Evolutionary conservation across 2,888 invertebrate species (phyloP).

Genomic region (Drosophila infuscata): DNA sequence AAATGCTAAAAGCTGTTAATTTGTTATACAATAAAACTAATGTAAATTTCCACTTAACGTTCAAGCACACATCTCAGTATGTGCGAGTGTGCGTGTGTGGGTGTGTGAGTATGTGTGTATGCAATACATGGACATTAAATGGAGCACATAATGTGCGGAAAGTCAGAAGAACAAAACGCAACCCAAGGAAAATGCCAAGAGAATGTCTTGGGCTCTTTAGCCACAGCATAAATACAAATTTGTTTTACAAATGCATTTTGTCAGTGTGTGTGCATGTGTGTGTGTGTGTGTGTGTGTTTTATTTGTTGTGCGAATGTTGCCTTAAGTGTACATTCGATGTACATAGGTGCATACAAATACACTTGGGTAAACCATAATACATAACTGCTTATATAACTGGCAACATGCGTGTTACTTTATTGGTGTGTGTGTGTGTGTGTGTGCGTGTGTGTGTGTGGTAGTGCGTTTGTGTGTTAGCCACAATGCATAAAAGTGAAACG

Average conservation of each 20-base stretch:
- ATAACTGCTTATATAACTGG: conserved; percentile 48
- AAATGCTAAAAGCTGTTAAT: conserved; percentile 76
- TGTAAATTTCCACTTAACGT: conserved; percentile 80
- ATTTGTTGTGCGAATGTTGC: conserved; percentile 52
- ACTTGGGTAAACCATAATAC: conserved; percentile 52
- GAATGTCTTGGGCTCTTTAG: conserved; percentile 71
- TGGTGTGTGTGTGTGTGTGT: too few species aligned
- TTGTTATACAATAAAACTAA: conserved; percentile 81
- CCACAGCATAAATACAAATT: conserved; percentile 79
- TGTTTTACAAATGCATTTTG: conserved; percentile 70
- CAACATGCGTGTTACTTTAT: conserved; percentile 1
- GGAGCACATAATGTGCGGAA: conserved; percentile 77
- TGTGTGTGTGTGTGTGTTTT: conserved; percentile 15
- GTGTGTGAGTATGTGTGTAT: conserved; percentile 12
- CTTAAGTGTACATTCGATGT: conserved; percentile 60
- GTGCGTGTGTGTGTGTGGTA: conserved; percentile 3
- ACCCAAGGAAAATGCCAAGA: conserved; percentile 47
- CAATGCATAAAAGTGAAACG: conserved; percentile 72
- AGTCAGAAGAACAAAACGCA: conserved; percentile 57
- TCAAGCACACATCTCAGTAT: conserved; percentile 27
- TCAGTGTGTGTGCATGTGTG: conserved; percentile 6
- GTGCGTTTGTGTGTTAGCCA: conserved; percentile 21
- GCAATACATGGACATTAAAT: conserved; percentile 67
- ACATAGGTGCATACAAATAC: conserved; percentile 63
- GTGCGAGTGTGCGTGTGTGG: conserved; percentile 28